Evolutionary conservation across 2,888 invertebrate species (phyloP), one percentile per base, ranked within the genome.

Genomic region (Drosophila acutilabella): DNA sequence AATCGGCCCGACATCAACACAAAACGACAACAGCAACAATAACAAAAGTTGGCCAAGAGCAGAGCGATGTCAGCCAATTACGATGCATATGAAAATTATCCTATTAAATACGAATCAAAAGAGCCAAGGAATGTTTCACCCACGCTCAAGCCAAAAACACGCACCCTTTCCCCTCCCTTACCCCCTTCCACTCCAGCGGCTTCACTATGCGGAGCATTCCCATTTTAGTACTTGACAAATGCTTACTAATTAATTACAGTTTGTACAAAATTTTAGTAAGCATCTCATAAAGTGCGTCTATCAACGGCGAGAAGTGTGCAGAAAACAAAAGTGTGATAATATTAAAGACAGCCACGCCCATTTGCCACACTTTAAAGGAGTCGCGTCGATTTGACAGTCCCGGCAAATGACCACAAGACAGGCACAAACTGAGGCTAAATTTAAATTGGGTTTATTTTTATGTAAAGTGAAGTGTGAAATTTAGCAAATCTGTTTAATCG

Each of bases 231-330:
- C 92, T 92, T 92, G 92, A 92, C 92, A 92, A 92, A 92, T 88
- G 91, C 89, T 91, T 91, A 92, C 92, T 92, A 92, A 92, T 92
- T 92, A 92, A 92, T 92, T 92, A 91, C 89, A 91, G 92, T 92
- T 92, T 92, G 92, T 91, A 90, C 91, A 92, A 92, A 88, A 85
- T 86, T 91, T 91, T 91, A 91, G 91, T 91, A 87, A 74, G 77
- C 81, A 75, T 82, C 89, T 90, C 89, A 87, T 85, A 89, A 90
- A 90, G 90, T 90, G 90, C 90, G 89, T 89, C 86, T 77, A 89
- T 85, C 84, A 78, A 58, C 72, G 67, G 23, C 56, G 52, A 57
- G 70, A 77, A 64, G 74, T 77, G 82, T 88, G 88, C 82, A 79
- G 86, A 82, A 82, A 88, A 85, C 82, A 83, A 88, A 88, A 83